Evolutionary conservation across 2,113 vertebrate species (phyloP), one percentile per base, ranked within the genome.

Genomic region (Lophotis ruficrista): DNA sequence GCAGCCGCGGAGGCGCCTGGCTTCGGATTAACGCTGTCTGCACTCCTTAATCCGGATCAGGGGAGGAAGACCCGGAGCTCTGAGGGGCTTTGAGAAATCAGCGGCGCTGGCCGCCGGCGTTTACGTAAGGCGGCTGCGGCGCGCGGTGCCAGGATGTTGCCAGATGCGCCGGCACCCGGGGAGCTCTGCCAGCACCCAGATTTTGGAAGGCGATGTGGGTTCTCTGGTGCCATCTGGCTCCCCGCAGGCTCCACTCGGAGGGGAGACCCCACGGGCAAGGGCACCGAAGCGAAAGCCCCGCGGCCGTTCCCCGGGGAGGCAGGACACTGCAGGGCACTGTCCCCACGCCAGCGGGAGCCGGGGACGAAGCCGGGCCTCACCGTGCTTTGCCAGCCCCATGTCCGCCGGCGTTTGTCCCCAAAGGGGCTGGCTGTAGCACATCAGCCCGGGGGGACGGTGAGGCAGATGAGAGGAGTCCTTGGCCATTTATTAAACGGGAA

Each of bases 351-450:
- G 8, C 1, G 1, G 33, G 31, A n/a, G 13, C 38, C 48, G 35
- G 45, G 48, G 38, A 27, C 45, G 72, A 62, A 60, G 47, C 17
- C 1, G 2, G 18, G 4, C 6, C 27, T 15, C 33, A 5, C 2
- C 1, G 0, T 0, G 0, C 9, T 47, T 58, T 47, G 3, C 41
- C 70, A 83, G 24, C 62, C 51, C 24, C 76, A 30, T 0, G 0
- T 14, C 41, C 1, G 0, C 25, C 10, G 1, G 25, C 3, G 2
- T 64, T 28, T 25, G 53, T 23, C 35, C 24, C 65, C 3, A 62
- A 31, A 76, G 22, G 2, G 8, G 14, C 28, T 1, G 1, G 3
- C 9, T 7, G 62, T 6, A 30, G 43, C 1, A 1, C 0, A 0
- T 8, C 48, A 24, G 13, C 23, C 43, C 24, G 75, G n/a, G 64